Percentiles rank a stretch among this genome's conserved stretches.
Conservation (phyloP, 2,113 vertebrate species). For the Elephas maximus region DNA sequence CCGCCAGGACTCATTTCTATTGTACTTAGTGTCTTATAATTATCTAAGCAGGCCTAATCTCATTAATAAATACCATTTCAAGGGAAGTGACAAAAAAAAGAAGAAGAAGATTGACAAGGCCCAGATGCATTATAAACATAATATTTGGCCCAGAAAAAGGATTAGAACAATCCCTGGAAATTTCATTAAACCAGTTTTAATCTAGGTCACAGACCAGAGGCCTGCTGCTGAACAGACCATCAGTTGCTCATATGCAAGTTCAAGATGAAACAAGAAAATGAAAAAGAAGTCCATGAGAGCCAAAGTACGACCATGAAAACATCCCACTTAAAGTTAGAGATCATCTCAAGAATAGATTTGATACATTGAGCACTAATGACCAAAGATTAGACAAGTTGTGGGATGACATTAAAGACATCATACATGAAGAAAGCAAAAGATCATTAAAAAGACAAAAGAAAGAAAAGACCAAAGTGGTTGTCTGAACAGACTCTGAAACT, state of each 20-base stretch:
- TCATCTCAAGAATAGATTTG: too few species aligned
- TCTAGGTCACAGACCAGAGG: neutral
- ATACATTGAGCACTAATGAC: neutral
- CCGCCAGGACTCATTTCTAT: too few species aligned
- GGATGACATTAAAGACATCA: neutral
- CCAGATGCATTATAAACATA: neutral
- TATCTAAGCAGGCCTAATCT: slow-evolving; percentile 7
- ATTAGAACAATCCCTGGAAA: neutral
- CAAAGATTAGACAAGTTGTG: neutral
- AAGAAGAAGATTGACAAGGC: neutral
- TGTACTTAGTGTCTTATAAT: neutral
- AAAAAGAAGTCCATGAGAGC: too few species aligned
- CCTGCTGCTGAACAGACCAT: too few species aligned
- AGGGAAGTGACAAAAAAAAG: slow-evolving; percentile 24
- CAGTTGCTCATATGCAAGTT: too few species aligned
- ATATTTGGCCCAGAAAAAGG: neutral
- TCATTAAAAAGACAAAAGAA: neutral
- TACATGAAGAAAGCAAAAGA: neutral
- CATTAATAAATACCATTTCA: slow-evolving; percentile 40
- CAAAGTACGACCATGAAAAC: too few species aligned
- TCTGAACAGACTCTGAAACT: neutral
- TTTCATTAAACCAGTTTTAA: neutral
- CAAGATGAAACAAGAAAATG: too few species aligned
- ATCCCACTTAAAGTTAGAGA: too few species aligned
- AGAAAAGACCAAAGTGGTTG: neutral